Conservation (phyloP, 1,140 invertebrate genomes). For the Gonatopus flavifemur region DNA sequence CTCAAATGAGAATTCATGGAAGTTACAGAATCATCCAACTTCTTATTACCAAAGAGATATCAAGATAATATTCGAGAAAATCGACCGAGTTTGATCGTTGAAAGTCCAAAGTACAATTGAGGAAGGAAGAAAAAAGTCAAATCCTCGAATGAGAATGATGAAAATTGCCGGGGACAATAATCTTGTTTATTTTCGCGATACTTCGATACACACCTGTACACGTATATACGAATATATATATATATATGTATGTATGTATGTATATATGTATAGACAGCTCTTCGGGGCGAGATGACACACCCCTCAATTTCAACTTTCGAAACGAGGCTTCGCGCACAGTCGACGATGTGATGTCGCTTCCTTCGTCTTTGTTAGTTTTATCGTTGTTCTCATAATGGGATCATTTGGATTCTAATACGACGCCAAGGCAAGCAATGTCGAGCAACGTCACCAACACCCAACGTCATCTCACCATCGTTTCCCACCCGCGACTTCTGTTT, state of each 20-base stretch:
- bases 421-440: constrained; percentile 28
- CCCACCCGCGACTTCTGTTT: not conserved
- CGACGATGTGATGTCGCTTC: constrained; percentile 18
- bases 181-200: not conserved
- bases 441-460: constrained; percentile 7
- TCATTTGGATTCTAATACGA: constrained; percentile 50
- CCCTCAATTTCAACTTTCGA: constrained; percentile 31
- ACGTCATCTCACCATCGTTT: constrained; percentile 12
- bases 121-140: constrained; percentile 3
- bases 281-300: constrained; percentile 17
- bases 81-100: not conserved
- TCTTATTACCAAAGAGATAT: too few relatives aligned
- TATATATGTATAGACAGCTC: not conserved
- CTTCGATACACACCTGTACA: constrained; percentile 9
- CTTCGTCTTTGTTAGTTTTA: constrained; percentile 50
- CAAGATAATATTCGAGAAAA: too few relatives aligned
- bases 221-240: not conserved
- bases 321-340: constrained; percentile 22
- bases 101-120: not conserved
- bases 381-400: constrained; percentile 46
- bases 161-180: constrained; percentile 21
- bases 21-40: too few relatives aligned
- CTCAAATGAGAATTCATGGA: too few relatives aligned
- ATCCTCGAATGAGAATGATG: constrained; percentile 23
- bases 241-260: not conserved